Conservation (phyloP, 2,113 vertebrate species). For the Bubalus kerabau region DNA sequence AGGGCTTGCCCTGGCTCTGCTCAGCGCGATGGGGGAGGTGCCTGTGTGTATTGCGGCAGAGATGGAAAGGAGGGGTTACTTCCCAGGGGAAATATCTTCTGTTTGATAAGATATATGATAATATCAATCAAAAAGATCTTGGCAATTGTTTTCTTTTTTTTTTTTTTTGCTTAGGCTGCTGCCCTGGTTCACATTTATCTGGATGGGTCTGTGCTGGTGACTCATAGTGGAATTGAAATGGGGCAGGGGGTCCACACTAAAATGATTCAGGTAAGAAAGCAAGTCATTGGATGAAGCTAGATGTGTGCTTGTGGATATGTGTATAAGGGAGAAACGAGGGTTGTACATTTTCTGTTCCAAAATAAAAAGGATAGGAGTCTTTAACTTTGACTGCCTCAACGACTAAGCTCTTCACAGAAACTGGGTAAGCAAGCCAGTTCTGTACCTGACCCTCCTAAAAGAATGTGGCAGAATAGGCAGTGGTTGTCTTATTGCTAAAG, state of each 20-base stretch:
- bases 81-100: neutral
- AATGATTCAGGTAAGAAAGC: slow-evolving; percentile 81
- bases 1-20: neutral
- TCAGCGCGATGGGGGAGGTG: neutral
- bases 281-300: neutral
- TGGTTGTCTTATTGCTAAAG: neutral
- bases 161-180: slow-evolving; percentile 77
- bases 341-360: neutral
- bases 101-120: neutral
- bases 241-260: slow-evolving; percentile 90
- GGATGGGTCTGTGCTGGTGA: slow-evolving; percentile 87
- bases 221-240: slow-evolving; percentile 85
- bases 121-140: neutral
- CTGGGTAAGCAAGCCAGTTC: neutral
- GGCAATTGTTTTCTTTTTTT: neutral
- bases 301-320: neutral
- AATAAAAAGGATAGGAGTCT: neutral
- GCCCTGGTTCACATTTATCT: slow-evolving; percentile 88
- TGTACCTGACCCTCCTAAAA: neutral
- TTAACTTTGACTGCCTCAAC: neutral
- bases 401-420: neutral
- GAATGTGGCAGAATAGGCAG: neutral
- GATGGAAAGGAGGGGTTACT: neutral
- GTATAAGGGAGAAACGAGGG: neutral
- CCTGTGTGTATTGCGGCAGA: neutral